Conservation (phyloP, 2,888 invertebrate genomes). For the Lepas anatifera region DNA sequence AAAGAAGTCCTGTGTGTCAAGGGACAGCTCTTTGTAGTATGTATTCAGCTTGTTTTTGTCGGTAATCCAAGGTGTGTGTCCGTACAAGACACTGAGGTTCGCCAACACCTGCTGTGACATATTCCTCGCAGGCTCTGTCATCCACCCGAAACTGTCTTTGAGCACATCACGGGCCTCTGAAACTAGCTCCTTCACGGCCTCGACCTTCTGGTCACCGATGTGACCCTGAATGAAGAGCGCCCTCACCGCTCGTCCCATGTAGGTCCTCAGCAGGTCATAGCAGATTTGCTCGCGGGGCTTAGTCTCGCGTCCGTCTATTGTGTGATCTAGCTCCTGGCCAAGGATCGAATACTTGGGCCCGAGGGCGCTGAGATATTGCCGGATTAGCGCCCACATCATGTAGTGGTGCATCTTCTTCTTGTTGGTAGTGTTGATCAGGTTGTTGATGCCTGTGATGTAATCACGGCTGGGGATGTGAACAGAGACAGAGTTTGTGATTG, state of each 20-base stretch:
- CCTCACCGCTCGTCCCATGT: slow-evolving; percentile 10
- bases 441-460: slow-evolving; percentile 6
- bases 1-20: background rate
- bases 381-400: background rate
- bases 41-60: background rate
- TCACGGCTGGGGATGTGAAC: slow-evolving; percentile 5
- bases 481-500: background rate
- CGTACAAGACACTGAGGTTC: slow-evolving; percentile 1
- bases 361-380: background rate
- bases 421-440: background rate
- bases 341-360: slow-evolving; percentile 10
- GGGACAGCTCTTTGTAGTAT: slow-evolving; percentile 1
- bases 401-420: background rate
- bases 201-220: slow-evolving; percentile 8
- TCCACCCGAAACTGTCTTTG: slow-evolving; percentile 10
- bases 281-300: background rate
- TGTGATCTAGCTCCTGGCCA: slow-evolving; percentile 7
- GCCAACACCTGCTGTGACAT: background rate
- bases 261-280: slow-evolving; percentile 6
- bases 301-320: background rate
- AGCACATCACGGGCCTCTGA: background rate
- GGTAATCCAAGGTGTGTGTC: slow-evolving; percentile 7
- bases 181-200: background rate
- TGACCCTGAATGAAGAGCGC: slow-evolving; percentile 3
- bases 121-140: background rate